phyloP scores from a whole-genome alignment of 2,113 vertebrate genomes.

The Gasterosteus nipponicus region DNA sequence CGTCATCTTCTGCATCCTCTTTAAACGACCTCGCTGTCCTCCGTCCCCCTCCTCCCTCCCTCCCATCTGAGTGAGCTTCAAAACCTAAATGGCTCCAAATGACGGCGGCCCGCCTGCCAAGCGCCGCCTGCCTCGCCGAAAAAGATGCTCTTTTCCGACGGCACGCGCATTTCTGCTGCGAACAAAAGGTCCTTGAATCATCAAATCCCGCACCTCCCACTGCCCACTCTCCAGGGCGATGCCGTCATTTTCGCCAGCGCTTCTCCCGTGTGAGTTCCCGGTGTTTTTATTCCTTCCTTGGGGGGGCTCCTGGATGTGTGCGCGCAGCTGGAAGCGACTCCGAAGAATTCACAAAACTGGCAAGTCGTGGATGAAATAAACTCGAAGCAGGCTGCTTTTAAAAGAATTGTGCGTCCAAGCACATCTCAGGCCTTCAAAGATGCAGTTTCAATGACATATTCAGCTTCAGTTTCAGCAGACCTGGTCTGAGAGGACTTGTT shows the following conservation, averaged over 20 bases:
- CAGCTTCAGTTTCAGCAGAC: not conserved
- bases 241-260: slow-evolving; percentile 73
- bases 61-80: slow-evolving; percentile 44
- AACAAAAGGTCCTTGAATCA: slow-evolving; percentile 77
- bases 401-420: not conserved
- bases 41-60: slow-evolving; percentile 24
- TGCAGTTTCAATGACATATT: not conserved
- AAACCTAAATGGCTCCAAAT: slow-evolving; percentile 70
- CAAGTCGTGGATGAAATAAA: slow-evolving; percentile 8
- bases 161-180: slow-evolving; percentile 56
- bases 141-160: slow-evolving; percentile 54
- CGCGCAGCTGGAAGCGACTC: slow-evolving; percentile 42
- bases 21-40: slow-evolving; percentile 64
- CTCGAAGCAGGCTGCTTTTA: not conserved
- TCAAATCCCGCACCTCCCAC: slow-evolving; percentile 70
- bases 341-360: not conserved
- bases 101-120: slow-evolving; percentile 54
- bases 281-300: slow-evolving; percentile 18
- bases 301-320: slow-evolving; percentile 42
- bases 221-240: slow-evolving; percentile 68
- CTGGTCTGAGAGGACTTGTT: not conserved
- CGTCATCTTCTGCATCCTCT: slow-evolving; percentile 67
- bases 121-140: slow-evolving; percentile 8
- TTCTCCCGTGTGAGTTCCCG: slow-evolving; percentile 32
- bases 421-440: not conserved